A percentile compares a stretch with the other conserved stretches of the same genome.
Evolutionary conservation across 2,888 invertebrate species (phyloP).

Genomic region (Shargacucullia verbasci): DNA sequence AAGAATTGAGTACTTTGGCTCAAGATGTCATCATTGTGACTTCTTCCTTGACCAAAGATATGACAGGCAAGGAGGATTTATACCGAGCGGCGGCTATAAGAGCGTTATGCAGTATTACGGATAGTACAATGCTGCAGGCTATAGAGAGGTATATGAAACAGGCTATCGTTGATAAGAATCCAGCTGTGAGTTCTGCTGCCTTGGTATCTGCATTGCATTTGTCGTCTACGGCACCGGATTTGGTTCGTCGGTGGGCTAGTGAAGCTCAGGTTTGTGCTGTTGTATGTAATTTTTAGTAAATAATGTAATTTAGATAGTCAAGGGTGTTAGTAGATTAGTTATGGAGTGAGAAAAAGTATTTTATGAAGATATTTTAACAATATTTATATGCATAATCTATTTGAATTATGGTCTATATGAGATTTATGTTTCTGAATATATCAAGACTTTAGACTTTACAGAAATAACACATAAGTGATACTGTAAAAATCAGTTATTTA

Average conservation of each 20-base stretch:
- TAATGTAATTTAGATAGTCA: too few relatives aligned
- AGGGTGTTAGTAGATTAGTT: too few relatives aligned
- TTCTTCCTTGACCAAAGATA: conserved; percentile 98
- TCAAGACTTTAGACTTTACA: too few relatives aligned
- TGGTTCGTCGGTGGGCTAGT: conserved; percentile 99
- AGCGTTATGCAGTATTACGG: conserved; percentile 99
- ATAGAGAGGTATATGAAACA: conserved; percentile 99
- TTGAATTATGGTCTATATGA: too few relatives aligned
- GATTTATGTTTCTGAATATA: too few relatives aligned
- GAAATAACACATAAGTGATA: too few relatives aligned
- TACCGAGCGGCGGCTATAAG: conserved; percentile 98
- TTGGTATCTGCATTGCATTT: conserved; percentile 97
- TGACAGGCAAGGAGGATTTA: conserved; percentile 98
- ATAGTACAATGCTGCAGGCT: conserved; percentile 97
- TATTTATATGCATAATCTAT: too few relatives aligned
- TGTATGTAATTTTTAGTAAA: too few relatives aligned
- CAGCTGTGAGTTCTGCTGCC: conserved; percentile 98
- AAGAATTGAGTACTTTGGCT: conserved; percentile 97
- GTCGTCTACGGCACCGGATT: conserved; percentile 94
- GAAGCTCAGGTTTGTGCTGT: conserved; percentile 95
- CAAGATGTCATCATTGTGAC: conserved; percentile 99
- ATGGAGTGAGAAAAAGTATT: too few relatives aligned
- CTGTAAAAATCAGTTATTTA: too few relatives aligned
- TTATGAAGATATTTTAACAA: too few relatives aligned
- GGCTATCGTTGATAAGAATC: conserved; percentile 99